These are phyloP conservation scores for Salvelinus namaycush DNA, from an alignment of 2,113 vertebrate genomes.

Conservation along the genomic window DNA sequence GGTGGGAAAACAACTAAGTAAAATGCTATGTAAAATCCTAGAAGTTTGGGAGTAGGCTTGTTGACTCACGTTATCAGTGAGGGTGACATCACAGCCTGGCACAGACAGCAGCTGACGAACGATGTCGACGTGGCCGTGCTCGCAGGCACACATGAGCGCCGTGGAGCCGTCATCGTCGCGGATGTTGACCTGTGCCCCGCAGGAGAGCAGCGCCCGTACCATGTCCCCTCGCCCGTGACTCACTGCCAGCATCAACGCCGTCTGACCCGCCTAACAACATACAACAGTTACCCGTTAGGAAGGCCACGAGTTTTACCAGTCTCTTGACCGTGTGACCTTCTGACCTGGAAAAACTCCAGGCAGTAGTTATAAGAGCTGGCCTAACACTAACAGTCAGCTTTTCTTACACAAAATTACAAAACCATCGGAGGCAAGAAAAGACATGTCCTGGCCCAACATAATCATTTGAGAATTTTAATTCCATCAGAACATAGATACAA, in stretches of 20 bases:
- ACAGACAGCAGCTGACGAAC: slow-evolving; percentile 84
- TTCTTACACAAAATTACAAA: neutral
- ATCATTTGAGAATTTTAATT: neutral
- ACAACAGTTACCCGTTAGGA: slow-evolving; percentile 1
- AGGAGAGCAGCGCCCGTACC: slow-evolving; percentile 84
- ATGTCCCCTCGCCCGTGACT: slow-evolving; percentile 88
- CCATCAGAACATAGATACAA: neutral
- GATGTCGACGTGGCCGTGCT: slow-evolving; percentile 89
- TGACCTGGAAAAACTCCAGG: too few species aligned
- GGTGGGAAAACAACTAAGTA: slow-evolving; percentile 34
- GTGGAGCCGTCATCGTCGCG: slow-evolving; percentile 89
- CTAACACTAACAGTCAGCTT: neutral
- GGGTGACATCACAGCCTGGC: slow-evolving; percentile 79
- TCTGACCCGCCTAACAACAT: slow-evolving; percentile 82
- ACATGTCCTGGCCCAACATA: neutral
- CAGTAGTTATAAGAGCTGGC: neutral
- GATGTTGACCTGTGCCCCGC: slow-evolving; percentile 82
- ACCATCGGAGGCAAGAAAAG: neutral
- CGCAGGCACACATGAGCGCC: slow-evolving; percentile 90
- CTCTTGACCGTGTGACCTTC: too few species aligned
- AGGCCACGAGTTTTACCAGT: too few species aligned
- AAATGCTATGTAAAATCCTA: slow-evolving; percentile 23
- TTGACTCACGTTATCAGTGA: slow-evolving; percentile 82
- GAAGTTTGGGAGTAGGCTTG: slow-evolving; percentile 11
- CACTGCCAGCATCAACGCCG: slow-evolving; percentile 88